A percentile compares a stretch with the other conserved stretches of the same genome.
phyloP scores from a whole-genome alignment of 2,797 vertebrate genomes.

The Etheostoma perlongum region DNA sequence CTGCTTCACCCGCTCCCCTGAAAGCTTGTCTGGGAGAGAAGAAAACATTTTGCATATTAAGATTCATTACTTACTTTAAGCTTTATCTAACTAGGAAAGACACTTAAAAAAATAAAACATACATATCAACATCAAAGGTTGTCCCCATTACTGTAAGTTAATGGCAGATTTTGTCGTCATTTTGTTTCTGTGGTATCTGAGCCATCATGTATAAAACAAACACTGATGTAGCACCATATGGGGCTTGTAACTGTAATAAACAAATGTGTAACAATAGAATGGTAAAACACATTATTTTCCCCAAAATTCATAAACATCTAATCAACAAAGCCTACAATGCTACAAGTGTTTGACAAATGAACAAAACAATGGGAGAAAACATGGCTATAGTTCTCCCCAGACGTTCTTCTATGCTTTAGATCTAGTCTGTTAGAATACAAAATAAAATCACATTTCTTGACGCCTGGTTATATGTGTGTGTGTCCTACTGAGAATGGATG shows the following conservation, averaged over 20 bases:
- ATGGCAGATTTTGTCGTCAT: background rate
- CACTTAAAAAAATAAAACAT: background rate
- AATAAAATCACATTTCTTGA: constrained; percentile 38
- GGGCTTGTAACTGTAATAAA: background rate
- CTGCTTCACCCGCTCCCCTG: constrained; percentile 95
- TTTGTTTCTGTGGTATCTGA: background rate
- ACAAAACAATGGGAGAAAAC: constrained; percentile 2
- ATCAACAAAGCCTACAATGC: background rate
- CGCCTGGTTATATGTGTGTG: constrained; percentile 47
- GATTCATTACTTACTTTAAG: background rate
- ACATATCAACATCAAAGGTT: background rate
- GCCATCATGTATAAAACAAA: background rate
- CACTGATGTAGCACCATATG: background rate
- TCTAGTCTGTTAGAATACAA: background rate
- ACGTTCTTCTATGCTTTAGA: background rate
- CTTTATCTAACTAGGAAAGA: background rate
- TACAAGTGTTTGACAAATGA: background rate
- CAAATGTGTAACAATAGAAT: background rate
- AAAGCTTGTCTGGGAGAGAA: constrained; percentile 90
- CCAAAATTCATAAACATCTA: background rate
- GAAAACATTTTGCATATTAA: constrained; percentile 6
- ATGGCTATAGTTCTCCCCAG: background rate
- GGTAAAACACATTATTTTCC: background rate
- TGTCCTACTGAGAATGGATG: constrained; percentile 70
- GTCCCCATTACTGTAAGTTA: background rate